These are phyloP conservation scores for Glyphotaelius pellucidus DNA, from an alignment of 2,888 invertebrate genomes.

Conservation along the genomic window DNA sequence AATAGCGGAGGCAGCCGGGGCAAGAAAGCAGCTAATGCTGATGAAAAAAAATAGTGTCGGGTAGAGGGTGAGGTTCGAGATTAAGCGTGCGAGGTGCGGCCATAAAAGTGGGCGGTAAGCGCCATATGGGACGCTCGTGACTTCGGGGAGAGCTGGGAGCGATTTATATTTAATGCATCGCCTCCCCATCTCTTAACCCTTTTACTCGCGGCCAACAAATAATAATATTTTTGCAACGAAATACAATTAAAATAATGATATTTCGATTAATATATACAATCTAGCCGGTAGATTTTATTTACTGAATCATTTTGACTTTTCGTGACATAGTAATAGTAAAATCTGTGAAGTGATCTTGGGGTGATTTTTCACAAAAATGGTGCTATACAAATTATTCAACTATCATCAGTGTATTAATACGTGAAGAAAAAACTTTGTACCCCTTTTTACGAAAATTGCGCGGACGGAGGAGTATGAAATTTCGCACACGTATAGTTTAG, in stretches of 20 bases:
- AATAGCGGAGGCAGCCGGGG: not conserved
- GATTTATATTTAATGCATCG: conserved; percentile 69
- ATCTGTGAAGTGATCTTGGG: too few species aligned
- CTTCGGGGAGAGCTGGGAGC: conserved; percentile 67
- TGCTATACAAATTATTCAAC: too few species aligned
- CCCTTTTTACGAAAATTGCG: too few species aligned
- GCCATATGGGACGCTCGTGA: conserved; percentile 63
- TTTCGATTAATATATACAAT: not conserved
- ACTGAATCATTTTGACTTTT: not conserved
- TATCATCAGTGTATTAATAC: too few species aligned
- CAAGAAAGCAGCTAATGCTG: conserved; percentile 31
- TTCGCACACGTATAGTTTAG: too few species aligned
- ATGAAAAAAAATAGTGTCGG: conserved; percentile 28
- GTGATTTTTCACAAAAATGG: too few species aligned
- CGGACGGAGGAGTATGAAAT: too few species aligned
- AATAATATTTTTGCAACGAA: not conserved
- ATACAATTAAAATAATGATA: not conserved
- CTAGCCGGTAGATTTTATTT: not conserved
- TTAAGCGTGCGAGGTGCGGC: conserved; percentile 64
- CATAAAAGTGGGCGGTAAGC: conserved; percentile 60
- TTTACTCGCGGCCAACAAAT: not conserved
- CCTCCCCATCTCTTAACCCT: conserved; percentile 48
- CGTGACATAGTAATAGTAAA: not conserved
- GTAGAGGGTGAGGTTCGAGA: conserved; percentile 35
- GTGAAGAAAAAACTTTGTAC: too few species aligned